Evolutionary conservation across 2,797 vertebrate species (phyloP), one percentile per base, ranked within the genome.

Genomic region (Argyrosomus regius): DNA sequence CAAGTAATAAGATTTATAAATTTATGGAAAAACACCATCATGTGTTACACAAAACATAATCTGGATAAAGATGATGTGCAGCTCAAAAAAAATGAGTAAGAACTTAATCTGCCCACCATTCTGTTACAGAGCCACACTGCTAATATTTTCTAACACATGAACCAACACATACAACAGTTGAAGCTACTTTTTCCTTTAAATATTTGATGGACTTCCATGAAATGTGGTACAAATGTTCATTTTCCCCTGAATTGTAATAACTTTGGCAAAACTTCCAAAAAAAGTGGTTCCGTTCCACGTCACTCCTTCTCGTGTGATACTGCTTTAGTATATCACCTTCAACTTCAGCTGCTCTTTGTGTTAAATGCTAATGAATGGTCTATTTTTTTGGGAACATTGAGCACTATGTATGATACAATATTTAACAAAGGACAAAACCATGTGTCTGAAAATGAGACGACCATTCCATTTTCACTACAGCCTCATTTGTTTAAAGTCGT

Each of bases 1-100:
- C 63, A 35, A 35, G 61, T 80, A 70, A 81, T 53, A 59, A 1
- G 31, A 82, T 86, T 81, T 54, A 53, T 61, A 48, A 43, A 39
- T 72, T 62, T 54, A 31, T 43, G 26, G 16, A 58, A 80, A 72
- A 9, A 80, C 77, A 54, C 75, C 6, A 28, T 63, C 17, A 20
- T 20, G 45, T 67, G 17, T 75, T 75, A 35, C 68, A 63, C 17
- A 48, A 79, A 83, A 64, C 14, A 39, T 61, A 74, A 71, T 78
- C 50, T 24, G 48, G 20, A 57, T 20, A 56, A 64, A 50, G 22
- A 75, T 7, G 73, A 73, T 26, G 6, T 73, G 35, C 8, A 39
- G 58, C 49, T 28, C 7, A 5, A 57, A 69, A 72, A 22, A 64
- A 78, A 68, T 71, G 62, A 31, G 24, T 24, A 35, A 65, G 53